phyloP scores from a whole-genome alignment of 2,888 invertebrate species.

The Coenonympha glycerion region DNA sequence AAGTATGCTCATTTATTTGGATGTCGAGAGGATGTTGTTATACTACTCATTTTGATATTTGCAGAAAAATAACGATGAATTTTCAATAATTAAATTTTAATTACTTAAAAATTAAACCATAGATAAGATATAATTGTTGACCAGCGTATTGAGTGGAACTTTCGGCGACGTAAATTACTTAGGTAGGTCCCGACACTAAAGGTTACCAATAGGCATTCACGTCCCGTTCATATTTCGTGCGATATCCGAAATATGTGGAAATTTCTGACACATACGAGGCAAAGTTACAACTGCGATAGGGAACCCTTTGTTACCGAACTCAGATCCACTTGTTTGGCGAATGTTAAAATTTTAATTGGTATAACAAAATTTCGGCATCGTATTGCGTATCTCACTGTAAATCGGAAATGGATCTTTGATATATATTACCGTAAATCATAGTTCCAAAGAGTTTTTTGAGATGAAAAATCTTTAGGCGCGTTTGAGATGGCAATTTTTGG shows the following conservation, averaged over 20 bases:
- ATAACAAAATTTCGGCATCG: background rate
- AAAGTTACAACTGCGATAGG: constrained; percentile 3
- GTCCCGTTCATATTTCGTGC: background rate
- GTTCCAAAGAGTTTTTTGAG: no score
- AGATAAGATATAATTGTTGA: no score
- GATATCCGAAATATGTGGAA: constrained; percentile 5
- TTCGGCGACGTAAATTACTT: no score
- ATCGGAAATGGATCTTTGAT: background rate
- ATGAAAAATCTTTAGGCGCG: no score
- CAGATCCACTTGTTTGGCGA: background rate
- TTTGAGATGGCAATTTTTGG: no score
- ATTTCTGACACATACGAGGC: constrained; percentile 1
- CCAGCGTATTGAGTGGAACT: no score
- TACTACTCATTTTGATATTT: no score
- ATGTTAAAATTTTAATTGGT: constrained; percentile 7
- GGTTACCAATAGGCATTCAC: background rate
- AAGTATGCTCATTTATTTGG: constrained; percentile 20
- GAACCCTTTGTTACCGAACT: background rate
- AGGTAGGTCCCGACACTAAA: no score
- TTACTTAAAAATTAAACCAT: no score
- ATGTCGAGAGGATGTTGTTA: constrained; percentile 8
- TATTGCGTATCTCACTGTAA: background rate
- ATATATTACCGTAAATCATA: background rate
- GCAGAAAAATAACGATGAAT: no score
- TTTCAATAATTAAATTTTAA: no score